Conservation (phyloP, 2,797 vertebrate genomes). For the Salmo trutta region DNA sequence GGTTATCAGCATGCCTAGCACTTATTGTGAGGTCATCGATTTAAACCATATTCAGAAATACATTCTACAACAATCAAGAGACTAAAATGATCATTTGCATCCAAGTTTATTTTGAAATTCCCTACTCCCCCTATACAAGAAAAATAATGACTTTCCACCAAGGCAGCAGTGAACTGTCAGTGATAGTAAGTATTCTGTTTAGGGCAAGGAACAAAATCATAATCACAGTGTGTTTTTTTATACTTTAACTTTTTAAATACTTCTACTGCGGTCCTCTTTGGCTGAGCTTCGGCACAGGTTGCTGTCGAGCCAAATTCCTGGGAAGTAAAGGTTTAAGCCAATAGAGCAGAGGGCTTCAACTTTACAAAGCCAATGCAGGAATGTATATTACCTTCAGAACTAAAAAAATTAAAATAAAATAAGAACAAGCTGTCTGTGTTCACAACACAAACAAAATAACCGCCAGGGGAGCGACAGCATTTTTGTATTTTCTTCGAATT, state of each 20-base stretch:
- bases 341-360: constrained; percentile 83
- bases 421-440: constrained; percentile 76
- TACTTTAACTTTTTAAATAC: constrained; percentile 84
- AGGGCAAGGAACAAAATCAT: constrained; percentile 84
- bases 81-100: constrained; percentile 72
- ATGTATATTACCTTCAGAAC: constrained; percentile 86
- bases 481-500: constrained; percentile 72
- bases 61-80: constrained; percentile 18
- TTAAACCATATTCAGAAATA: neutral
- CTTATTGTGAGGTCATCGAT: neutral
- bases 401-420: constrained; percentile 63
- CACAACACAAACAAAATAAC: constrained; percentile 83
- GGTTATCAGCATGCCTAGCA: neutral
- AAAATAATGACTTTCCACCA: constrained; percentile 93
- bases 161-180: constrained; percentile 98
- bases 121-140: constrained; percentile 98
- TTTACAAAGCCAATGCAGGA: constrained; percentile 95
- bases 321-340: constrained; percentile 82
- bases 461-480: constrained; percentile 90
- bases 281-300: constrained; percentile 91
- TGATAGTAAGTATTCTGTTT: constrained; percentile 89
- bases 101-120: constrained; percentile 94
- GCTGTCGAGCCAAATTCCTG: constrained; percentile 83
- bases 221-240: constrained; percentile 92
- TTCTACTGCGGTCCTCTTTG: constrained; percentile 97